Evolutionary conservation across 2,797 vertebrate genomes (phyloP), one percentile per base, ranked within the genome.

Genomic region (Gymnoscopelus braueri): DNA sequence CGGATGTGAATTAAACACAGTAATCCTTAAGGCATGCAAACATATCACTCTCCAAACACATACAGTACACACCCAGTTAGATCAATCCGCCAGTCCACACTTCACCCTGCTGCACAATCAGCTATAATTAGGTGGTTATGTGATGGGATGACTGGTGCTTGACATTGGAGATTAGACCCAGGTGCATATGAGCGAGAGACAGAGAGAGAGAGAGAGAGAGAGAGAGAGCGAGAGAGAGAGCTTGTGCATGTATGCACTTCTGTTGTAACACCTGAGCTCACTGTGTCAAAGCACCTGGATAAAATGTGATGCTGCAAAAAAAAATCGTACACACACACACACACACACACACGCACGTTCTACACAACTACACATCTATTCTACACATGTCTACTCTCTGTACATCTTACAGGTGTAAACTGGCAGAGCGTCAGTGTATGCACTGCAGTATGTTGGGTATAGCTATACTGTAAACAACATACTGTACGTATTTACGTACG

Each of bases 91-190:
- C 80, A 81, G 85, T 67, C 67, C 64, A 74, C 65, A 66, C 61
- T 64, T 71, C 74, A 69, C n/a, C 62, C 11, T 39, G 67, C 84
- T 74, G 73, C 26, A 0, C 72, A 75, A 63, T 85, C 76, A 62
- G 72, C 82, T 83, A 65, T 82, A 79, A 84, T 78, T 79, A 76
- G 74, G 78, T 67, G 63, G 70, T 66, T 62, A 67, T 79, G 70
- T 53, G 84, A 78, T 58, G 71, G 62, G 39, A 54, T 11, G 55
- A 76, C 74, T 74, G 76, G 74, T 61, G 70, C 77, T 82, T 81
- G 80, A 87, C 83, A 85, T 60, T 78, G 77, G 60, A 80, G 79
- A 88, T 88, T 84, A 86, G 71, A 51, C 53, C 66, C 65, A 80
- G 69, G 64, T 0, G 48, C 5, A 26, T 29, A 3, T 35, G 39